These are phyloP conservation scores for Phalera bucephala DNA, from an alignment of 2,888 invertebrate species.

Conservation along the genomic window DNA sequence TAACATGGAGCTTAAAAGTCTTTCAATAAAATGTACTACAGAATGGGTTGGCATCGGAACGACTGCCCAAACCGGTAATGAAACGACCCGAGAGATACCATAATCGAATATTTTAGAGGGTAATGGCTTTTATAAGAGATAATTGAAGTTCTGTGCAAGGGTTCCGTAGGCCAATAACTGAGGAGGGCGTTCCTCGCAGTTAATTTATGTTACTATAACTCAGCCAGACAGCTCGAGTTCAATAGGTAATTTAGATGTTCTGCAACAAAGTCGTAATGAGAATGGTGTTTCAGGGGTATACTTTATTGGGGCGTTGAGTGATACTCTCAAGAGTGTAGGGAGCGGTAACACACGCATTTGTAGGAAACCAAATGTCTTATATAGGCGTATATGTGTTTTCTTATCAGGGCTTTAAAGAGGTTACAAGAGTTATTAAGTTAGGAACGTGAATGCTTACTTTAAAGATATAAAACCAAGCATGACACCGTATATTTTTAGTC, in stretches of 20 bases:
- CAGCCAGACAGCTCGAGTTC: constrained; percentile 66
- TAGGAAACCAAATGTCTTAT: constrained; percentile 11
- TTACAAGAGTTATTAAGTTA: too few species aligned
- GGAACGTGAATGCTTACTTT: too few species aligned
- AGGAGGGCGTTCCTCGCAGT: constrained; percentile 60
- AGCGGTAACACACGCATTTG: constrained; percentile 13
- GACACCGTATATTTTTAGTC: too few species aligned
- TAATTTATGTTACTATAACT: constrained; percentile 81
- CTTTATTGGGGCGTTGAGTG: constrained; percentile 55
- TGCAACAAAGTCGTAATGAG: constrained; percentile 80
- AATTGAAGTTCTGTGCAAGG: constrained; percentile 42
- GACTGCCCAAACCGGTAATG: constrained; percentile 46
- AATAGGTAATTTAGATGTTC: constrained; percentile 81
- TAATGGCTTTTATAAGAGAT: constrained; percentile 45
- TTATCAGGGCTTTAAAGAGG: constrained; percentile 12
- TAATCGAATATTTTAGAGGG: constrained; percentile 44
- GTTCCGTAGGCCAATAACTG: constrained; percentile 52
- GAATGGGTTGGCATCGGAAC: constrained; percentile 39
- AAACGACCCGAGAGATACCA: constrained; percentile 40
- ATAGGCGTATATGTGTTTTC: constrained; percentile 11
- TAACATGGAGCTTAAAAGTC: constrained; percentile 46
- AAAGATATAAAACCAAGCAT: too few species aligned
- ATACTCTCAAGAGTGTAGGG: constrained; percentile 43
- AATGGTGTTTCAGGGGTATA: constrained; percentile 42
- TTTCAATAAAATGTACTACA: constrained; percentile 54